Conservation (phyloP, 2,888 invertebrate species). For the Epsilonema sp. region DNA sequence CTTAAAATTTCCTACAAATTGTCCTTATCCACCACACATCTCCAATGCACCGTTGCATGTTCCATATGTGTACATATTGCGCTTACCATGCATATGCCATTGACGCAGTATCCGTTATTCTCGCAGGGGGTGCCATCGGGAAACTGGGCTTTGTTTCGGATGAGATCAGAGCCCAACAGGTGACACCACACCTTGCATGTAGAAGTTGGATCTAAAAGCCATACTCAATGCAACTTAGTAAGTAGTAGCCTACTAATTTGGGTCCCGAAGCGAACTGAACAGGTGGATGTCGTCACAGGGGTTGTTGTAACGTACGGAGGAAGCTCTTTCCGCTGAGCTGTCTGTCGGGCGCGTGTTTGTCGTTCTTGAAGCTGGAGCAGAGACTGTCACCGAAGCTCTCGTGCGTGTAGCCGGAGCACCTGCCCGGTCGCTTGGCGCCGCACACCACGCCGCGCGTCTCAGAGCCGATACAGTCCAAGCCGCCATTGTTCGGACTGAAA, state of each 20-base stretch:
- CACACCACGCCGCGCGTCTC: slow-evolving; percentile 23
- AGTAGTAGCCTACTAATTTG: background rate
- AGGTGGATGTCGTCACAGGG: too few species aligned
- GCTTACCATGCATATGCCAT: slow-evolving; percentile 17
- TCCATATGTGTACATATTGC: too few species aligned
- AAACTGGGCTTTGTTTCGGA: slow-evolving; percentile 26
- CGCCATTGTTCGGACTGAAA: slow-evolving; percentile 27
- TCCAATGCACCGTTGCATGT: too few species aligned
- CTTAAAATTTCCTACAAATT: too few species aligned
- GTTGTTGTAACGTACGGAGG: slow-evolving; percentile 20
- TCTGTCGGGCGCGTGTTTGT: slow-evolving; percentile 20
- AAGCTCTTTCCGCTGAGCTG: slow-evolving; percentile 25
- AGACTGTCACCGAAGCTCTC: slow-evolving; percentile 22
- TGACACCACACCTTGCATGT: slow-evolving; percentile 29
- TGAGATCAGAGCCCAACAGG: slow-evolving; percentile 22
- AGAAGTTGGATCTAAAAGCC: slow-evolving; percentile 20
- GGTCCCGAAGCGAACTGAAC: too few species aligned
- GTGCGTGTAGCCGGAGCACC: slow-evolving; percentile 13
- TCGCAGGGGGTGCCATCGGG: slow-evolving; percentile 27
- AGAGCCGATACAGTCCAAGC: slow-evolving; percentile 18
- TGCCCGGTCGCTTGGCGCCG: slow-evolving; percentile 11
- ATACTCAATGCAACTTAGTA: too few species aligned
- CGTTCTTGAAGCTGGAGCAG: slow-evolving; percentile 16
- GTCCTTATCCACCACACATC: too few species aligned
- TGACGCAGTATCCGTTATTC: slow-evolving; percentile 19